A percentile compares a stretch with the other conserved stretches of the same genome.
Evolutionary conservation across 2,113 vertebrate species (phyloP).

Genomic region (Procavia capensis): DNA sequence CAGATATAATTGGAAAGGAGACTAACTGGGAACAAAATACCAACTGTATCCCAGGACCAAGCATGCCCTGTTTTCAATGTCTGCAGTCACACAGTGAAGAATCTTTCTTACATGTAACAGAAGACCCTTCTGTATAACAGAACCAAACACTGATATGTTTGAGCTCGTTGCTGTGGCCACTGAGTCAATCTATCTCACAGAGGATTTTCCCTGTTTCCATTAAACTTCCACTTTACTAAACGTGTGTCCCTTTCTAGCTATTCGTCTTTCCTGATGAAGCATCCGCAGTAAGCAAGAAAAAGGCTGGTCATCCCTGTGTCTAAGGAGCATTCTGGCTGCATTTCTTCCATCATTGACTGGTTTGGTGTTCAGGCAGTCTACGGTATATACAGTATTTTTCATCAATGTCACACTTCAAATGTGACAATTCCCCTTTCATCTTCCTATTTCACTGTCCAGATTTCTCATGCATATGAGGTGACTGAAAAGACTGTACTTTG

Average conservation of each 20-base stretch:
- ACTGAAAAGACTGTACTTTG: background rate
- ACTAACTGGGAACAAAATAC: background rate
- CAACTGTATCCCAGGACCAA: background rate
- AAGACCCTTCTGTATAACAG: background rate
- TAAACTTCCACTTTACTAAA: background rate
- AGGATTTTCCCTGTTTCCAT: background rate
- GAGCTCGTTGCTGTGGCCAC: background rate
- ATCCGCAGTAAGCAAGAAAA: background rate
- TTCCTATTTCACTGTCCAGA: background rate
- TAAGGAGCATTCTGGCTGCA: background rate
- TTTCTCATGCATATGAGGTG: background rate
- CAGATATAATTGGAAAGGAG: conserved; percentile 47
- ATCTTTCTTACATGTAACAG: background rate
- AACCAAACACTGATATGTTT: background rate
- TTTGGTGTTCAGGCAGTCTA: background rate
- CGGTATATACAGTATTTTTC: background rate
- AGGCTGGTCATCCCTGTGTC: background rate
- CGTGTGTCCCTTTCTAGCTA: background rate
- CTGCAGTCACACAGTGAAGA: background rate
- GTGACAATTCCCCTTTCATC: background rate
- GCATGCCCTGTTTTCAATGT: background rate
- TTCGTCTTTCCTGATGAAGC: background rate
- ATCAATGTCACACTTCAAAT: background rate
- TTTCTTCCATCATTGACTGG: background rate
- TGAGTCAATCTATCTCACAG: background rate